Base-by-base conservation (phyloP, 2,113 vertebrate genomes). In the Plotosus lineatus region DNA sequence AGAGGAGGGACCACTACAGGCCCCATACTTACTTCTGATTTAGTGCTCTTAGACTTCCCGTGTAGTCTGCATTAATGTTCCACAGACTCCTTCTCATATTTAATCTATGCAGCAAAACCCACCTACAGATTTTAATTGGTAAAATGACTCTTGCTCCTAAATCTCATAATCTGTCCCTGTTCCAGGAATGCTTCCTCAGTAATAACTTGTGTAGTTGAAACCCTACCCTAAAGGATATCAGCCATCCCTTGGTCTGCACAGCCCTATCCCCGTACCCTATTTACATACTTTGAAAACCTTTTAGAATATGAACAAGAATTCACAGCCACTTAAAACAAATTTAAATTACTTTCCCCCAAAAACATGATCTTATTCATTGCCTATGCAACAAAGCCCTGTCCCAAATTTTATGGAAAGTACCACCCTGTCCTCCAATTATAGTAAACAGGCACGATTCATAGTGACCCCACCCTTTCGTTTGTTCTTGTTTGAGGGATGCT, bases 101-200 rank as follows among this genome's bases (percentile, higher is more conserved):
- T 48, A 31, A 86, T 60, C 75, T 83, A 83, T 83, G 75, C 84
- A 86, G 68, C 84, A 71, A 71, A 80, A 38, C 63, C 80, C 26
- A 1, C 36, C 71, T 81, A 76, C 42, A 38, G 56, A 26, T 75
- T 81, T 76, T 80, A 85, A 31, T 56, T 46, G 65, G 38, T 33
- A 7, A 17, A 53, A 42, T 40, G 28, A 75, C 81, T 60, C 46
- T 21, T 0, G 65, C 81, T 44, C 63, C 63, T 14, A 48, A 31
- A 31, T 48, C 38, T 31, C 69, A 1, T 71, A 17, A 31, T 26
- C n/a, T 17, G 66, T 38, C 15, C 28, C 26, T 31, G 33, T 17
- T 69, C n/a, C 44, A 31, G 26, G 15, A 71, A 71, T 10, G n/a
- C 46, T 73, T 72, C 44, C 44, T 48, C 3, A 33, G 17, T 23